A percentile compares a stretch with the other conserved stretches of the same genome.
These are phyloP conservation scores for Geophilus truncorum DNA, from an alignment of 2,888 invertebrate species.

Conservation along the genomic window DNA sequence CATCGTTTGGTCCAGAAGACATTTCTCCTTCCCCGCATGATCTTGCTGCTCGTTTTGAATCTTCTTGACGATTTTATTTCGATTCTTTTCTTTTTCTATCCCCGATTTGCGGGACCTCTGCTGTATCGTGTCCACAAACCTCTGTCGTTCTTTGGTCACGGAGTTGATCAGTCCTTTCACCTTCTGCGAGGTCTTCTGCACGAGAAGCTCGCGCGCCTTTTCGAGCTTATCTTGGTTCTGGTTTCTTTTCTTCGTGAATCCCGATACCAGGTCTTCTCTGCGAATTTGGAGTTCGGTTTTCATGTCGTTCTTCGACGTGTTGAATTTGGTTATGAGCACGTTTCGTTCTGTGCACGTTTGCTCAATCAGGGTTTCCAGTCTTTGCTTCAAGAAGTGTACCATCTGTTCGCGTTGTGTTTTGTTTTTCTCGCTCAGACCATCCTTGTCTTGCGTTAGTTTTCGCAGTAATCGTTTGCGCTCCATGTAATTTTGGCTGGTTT, in stretches of 20 bases:
- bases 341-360: background rate
- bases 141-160: too few relatives aligned
- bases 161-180: too few relatives aligned
- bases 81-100: too few relatives aligned
- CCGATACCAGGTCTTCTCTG: background rate
- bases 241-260: background rate
- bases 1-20: too few relatives aligned
- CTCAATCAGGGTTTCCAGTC: background rate
- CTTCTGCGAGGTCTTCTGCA: too few relatives aligned
- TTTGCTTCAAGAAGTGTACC: background rate
- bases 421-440: background rate
- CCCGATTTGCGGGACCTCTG: too few relatives aligned
- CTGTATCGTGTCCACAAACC: too few relatives aligned
- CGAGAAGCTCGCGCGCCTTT: too few relatives aligned
- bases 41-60: too few relatives aligned
- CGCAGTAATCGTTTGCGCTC: background rate
- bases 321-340: background rate
- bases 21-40: too few relatives aligned
- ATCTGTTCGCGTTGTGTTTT: background rate
- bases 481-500: background rate
- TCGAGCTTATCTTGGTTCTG: too few relatives aligned
- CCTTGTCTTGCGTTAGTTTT: background rate
- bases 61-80: too few relatives aligned
- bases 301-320: background rate
- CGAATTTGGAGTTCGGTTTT: background rate